A percentile compares a stretch with the other conserved stretches of the same genome.
phyloP scores from a whole-genome alignment of 2,888 invertebrate species.

The Mystacides longicornis region DNA sequence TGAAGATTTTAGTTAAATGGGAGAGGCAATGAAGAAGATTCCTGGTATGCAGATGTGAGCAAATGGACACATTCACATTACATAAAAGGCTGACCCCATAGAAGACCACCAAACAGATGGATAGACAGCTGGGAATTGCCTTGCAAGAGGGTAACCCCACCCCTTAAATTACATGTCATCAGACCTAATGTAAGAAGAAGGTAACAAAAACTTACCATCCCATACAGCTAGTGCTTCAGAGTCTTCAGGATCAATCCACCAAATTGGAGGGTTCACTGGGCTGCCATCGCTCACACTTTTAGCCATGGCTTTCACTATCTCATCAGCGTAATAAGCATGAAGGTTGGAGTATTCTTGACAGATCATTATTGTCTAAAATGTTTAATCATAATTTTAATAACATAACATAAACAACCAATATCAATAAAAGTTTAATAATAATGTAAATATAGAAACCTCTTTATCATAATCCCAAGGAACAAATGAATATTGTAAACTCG shows the following conservation, averaged over 20 bases:
- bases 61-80: too few species aligned
- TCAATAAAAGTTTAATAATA: background rate
- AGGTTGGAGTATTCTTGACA: constrained; percentile 56
- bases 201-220: constrained; percentile 43
- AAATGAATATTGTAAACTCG: constrained; percentile 70
- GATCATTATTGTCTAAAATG: constrained; percentile 53
- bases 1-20: too few species aligned
- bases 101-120: too few species aligned
- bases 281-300: constrained; percentile 52
- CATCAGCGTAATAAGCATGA: constrained; percentile 54
- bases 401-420: too few species aligned
- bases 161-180: too few species aligned
- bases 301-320: constrained; percentile 56
- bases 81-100: too few species aligned
- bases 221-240: constrained; percentile 49
- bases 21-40: too few species aligned
- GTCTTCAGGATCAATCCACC: constrained; percentile 75
- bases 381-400: background rate
- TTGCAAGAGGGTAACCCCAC: too few species aligned
- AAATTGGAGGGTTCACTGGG: constrained; percentile 74
- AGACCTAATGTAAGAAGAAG: background rate
- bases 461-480: constrained; percentile 72
- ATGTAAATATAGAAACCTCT: constrained; percentile 34
- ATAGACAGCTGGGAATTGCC: too few species aligned
- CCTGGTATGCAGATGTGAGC: too few species aligned